A percentile compares a stretch with the other conserved stretches of the same genome.
Conservation (phyloP, 2,113 vertebrate species). For the Zosterops pallidus region DNA sequence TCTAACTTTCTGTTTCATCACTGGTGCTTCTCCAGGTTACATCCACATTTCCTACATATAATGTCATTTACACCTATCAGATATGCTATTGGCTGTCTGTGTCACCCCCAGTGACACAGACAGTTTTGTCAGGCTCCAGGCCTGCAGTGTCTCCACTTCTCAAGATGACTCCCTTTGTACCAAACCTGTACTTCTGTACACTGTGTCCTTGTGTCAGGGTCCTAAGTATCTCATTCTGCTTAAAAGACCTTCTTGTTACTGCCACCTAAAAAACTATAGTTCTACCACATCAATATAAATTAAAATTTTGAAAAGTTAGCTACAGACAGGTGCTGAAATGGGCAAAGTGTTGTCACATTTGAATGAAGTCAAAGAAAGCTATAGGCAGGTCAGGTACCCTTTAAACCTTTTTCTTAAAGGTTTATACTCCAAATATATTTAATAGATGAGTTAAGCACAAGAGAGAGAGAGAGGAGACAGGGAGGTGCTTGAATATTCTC, state of each 20-base stretch:
- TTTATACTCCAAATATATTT: not conserved
- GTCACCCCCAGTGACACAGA: not conserved
- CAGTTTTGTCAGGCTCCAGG: not conserved
- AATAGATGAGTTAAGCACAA: not conserved
- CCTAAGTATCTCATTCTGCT: not conserved
- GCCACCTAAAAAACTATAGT: not conserved
- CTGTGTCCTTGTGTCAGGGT: accelerated
- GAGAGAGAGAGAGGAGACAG: not conserved
- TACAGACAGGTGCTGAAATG: not conserved
- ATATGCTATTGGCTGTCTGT: not conserved
- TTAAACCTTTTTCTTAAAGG: not conserved
- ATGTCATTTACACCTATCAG: not conserved
- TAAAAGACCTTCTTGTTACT: not conserved
- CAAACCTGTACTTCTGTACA: not conserved
- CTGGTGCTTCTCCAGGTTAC: not conserved
- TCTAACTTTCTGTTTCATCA: not conserved
- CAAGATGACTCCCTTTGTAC: not conserved
- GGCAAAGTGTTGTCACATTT: not conserved
- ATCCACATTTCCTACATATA: not conserved
- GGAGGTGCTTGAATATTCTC: not conserved
- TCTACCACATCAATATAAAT: not conserved
- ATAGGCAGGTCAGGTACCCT: not conserved
- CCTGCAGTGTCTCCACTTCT: not conserved
- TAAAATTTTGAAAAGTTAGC: not conserved
- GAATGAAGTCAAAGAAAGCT: not conserved